Evolutionary conservation across 2,888 invertebrate genomes (phyloP).

Genomic region (Polia nebulosa): DNA sequence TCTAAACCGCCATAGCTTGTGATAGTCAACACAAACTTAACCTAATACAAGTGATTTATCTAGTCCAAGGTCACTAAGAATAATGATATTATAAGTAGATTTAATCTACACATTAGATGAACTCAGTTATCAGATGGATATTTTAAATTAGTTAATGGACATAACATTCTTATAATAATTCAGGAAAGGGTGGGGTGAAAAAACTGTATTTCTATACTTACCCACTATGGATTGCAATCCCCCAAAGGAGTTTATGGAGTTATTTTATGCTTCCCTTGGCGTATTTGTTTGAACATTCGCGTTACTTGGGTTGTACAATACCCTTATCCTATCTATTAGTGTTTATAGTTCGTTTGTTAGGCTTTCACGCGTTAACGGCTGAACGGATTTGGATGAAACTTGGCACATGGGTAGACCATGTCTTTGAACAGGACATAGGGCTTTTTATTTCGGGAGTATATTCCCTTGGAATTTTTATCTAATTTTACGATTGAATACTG

Average conservation of each 20-base stretch:
- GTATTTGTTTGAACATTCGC: conserved; percentile 7
- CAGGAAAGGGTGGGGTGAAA: conserved; percentile 78
- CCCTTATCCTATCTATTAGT: too few species aligned
- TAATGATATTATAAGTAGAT: conserved; percentile 83
- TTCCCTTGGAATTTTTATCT: too few species aligned
- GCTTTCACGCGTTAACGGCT: too few species aligned
- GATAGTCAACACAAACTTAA: conserved; percentile 73
- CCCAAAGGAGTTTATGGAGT: conserved; percentile 46
- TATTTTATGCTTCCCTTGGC: conserved; percentile 4
- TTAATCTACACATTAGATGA: conserved; percentile 81
- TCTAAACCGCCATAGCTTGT: conserved; percentile 64
- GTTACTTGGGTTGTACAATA: background rate
- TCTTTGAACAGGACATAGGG: too few species aligned
- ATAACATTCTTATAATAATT: conserved; percentile 78
- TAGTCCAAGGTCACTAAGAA: conserved; percentile 77
- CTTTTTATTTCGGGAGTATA: too few species aligned
- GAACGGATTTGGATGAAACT: too few species aligned
- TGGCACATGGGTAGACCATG: too few species aligned
- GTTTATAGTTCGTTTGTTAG: too few species aligned
- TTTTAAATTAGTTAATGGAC: conserved; percentile 74
- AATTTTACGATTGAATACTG: too few species aligned
- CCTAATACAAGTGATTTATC: conserved; percentile 78
- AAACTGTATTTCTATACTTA: conserved; percentile 79
- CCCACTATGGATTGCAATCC: conserved; percentile 69
- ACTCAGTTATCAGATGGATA: conserved; percentile 71